A percentile compares a stretch with the other conserved stretches of the same genome.
These are phyloP conservation scores for Nyleta sp. DNA, from an alignment of 2,888 invertebrate species.

Conservation along the genomic window DNA sequence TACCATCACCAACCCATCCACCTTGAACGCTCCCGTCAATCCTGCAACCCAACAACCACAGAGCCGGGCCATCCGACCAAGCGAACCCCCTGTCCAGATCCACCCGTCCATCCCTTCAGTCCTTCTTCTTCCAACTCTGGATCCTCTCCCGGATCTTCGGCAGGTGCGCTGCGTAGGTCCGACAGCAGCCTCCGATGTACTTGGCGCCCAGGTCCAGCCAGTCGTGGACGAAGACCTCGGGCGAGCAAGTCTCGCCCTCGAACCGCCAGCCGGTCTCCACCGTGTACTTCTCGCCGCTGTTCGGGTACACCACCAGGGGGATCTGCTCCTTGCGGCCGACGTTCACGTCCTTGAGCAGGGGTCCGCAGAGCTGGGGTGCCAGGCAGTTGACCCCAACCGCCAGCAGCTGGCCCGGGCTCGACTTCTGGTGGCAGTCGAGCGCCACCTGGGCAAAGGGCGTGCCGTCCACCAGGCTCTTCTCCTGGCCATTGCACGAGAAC, in stretches of 20 bases:
- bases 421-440: conserved; percentile 85
- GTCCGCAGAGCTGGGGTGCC: conserved; percentile 86
- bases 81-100: no score
- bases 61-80: no score
- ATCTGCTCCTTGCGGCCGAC: conserved; percentile 83
- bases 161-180: conserved; percentile 92
- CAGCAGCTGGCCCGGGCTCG: conserved; percentile 88
- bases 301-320: conserved; percentile 95
- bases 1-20: no score
- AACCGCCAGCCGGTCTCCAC: conserved; percentile 85
- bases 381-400: conserved; percentile 97
- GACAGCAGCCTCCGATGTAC: conserved; percentile 96
- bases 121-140: conserved; percentile 56
- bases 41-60: no score
- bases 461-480: conserved; percentile 88
- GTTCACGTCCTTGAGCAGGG: conserved; percentile 85
- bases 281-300: conserved; percentile 93
- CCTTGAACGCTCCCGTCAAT: no score
- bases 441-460: conserved; percentile 91
- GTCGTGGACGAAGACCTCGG: conserved; percentile 88
- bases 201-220: conserved; percentile 93
- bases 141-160: conserved; percentile 88
- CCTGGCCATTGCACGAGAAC: conserved; percentile 91
- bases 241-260: conserved; percentile 86
- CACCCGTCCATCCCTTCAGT: no score